phyloP scores from a whole-genome alignment of 2,888 invertebrate genomes.

The Zaprionus obscuricornis region DNA sequence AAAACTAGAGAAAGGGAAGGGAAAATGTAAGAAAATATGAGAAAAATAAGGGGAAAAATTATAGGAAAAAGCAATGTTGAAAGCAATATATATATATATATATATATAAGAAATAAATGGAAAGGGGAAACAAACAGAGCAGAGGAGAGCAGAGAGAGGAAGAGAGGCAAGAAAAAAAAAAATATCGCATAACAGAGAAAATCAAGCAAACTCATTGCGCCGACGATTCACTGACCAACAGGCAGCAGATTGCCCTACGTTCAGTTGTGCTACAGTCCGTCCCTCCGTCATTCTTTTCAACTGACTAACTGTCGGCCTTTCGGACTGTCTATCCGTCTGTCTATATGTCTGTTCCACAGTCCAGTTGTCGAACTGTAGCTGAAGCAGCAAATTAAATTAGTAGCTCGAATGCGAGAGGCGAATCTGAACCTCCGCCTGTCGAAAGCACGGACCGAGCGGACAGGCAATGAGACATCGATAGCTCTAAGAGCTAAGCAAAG shows the following conservation, averaged over 20 bases:
- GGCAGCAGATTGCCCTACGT: no score
- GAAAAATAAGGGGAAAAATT: constrained; percentile 15
- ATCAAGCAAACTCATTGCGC: constrained; percentile 70
- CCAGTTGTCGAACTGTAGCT: constrained; percentile 8
- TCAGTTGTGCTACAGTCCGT: no score
- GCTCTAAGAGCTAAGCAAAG: constrained; percentile 67
- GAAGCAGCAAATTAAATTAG: constrained; percentile 71
- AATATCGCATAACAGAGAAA: constrained; percentile 72
- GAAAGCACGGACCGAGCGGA: background rate
- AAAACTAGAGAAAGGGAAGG: constrained; percentile 11
- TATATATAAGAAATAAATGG: constrained; percentile 1
- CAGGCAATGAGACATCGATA: constrained; percentile 58
- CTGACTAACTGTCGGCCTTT: constrained; percentile 2
- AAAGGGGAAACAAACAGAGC: constrained; percentile 19
- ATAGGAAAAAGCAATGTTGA: constrained; percentile 17
- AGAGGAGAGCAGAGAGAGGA: background rate
- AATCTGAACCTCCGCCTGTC: constrained; percentile 8
- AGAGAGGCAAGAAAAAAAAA: constrained; percentile 23
- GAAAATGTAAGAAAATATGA: constrained; percentile 18
- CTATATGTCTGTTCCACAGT: no score
- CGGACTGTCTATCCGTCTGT: no score
- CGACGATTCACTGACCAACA: constrained; percentile 61
- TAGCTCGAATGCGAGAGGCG: constrained; percentile 29
- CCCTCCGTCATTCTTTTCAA: background rate
- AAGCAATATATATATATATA: constrained; percentile 17